These are phyloP conservation scores for Dicyrtoma fusca DNA, from an alignment of 2,888 invertebrate genomes.

Conservation along the genomic window DNA sequence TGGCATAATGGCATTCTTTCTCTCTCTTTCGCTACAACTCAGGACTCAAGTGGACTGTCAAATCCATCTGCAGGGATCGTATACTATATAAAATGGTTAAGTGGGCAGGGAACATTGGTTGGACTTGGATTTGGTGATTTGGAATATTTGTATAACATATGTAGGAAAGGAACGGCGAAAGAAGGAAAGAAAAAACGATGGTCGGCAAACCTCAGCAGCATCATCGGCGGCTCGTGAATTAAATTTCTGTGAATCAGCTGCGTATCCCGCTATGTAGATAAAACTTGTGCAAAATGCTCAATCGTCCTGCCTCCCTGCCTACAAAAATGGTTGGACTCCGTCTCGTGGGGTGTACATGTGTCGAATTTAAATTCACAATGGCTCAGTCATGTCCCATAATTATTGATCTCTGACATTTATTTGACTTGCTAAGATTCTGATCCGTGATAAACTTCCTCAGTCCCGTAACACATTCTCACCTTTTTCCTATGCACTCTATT, in stretches of 20 bases:
- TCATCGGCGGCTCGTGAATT: too few relatives aligned
- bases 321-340: too few relatives aligned
- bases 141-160: too few relatives aligned
- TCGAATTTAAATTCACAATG: background rate
- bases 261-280: background rate
- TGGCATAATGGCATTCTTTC: slow-evolving; percentile 4
- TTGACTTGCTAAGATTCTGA: slow-evolving; percentile 17
- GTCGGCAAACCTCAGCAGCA: too few relatives aligned
- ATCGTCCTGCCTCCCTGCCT: background rate
- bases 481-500: background rate
- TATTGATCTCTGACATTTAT: slow-evolving; percentile 33
- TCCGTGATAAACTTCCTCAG: slow-evolving; percentile 15
- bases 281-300: slow-evolving; percentile 3
- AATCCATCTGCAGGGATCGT: background rate
- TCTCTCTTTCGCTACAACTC: too few relatives aligned
- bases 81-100: too few relatives aligned
- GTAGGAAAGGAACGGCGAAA: too few relatives aligned
- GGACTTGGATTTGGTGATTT: too few relatives aligned
- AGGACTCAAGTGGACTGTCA: slow-evolving; percentile 18
- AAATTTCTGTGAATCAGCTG: too few relatives aligned
- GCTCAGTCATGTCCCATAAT: slow-evolving; percentile 26
- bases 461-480: slow-evolving; percentile 12
- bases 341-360: too few relatives aligned
- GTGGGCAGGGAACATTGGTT: too few relatives aligned
- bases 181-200: too few relatives aligned